A percentile compares a stretch with the other conserved stretches of the same genome.
phyloP scores from a whole-genome alignment of 2,888 invertebrate genomes.

The Blera fallax region DNA sequence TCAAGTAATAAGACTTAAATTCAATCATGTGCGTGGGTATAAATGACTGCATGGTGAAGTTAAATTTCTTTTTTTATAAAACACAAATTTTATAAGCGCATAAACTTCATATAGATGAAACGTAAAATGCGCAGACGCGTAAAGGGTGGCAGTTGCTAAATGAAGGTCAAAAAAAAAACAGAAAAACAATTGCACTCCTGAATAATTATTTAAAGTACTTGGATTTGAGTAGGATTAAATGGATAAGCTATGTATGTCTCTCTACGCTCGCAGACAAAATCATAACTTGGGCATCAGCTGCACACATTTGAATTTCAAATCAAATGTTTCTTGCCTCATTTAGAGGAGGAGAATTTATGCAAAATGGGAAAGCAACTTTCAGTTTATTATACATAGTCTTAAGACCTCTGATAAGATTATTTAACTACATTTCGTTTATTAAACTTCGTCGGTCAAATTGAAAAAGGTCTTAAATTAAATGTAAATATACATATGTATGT shows the following conservation, averaged over 20 bases:
- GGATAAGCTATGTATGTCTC: constrained; percentile 37
- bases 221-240: constrained; percentile 58
- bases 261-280: constrained; percentile 14
- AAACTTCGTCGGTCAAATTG: not conserved
- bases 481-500: too few relatives aligned
- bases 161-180: constrained; percentile 25
- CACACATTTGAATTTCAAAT: constrained; percentile 57
- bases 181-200: constrained; percentile 34
- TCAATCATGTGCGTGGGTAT: too few relatives aligned
- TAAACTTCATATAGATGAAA: not conserved
- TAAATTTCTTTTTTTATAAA: not conserved
- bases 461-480: too few relatives aligned
- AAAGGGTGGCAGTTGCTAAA: constrained; percentile 37
- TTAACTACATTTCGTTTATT: not conserved
- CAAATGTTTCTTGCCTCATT: constrained; percentile 19
- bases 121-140: constrained; percentile 15
- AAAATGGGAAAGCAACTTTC: not conserved
- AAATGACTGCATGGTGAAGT: too few relatives aligned
- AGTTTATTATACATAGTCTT: constrained; percentile 13
- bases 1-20: too few relatives aligned
- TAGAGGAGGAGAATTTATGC: constrained; percentile 34
- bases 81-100: not conserved
- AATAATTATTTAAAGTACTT: constrained; percentile 64
- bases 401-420: not conserved
- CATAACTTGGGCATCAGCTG: constrained; percentile 64